These are phyloP conservation scores for Epinephelus coioides DNA, from an alignment of 2,797 vertebrate genomes.

Conservation along the genomic window DNA sequence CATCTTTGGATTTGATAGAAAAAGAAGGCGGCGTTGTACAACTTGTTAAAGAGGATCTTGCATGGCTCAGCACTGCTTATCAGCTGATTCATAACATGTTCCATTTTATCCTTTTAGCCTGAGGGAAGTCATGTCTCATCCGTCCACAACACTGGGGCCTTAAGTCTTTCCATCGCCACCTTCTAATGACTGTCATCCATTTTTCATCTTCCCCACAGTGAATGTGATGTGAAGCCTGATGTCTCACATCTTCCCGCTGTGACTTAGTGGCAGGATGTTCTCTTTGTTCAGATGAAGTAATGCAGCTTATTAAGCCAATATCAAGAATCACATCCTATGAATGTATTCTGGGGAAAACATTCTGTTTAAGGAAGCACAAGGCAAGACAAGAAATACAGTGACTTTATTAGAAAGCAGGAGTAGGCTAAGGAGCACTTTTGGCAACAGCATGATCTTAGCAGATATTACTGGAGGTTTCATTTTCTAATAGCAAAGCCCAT, in stretches of 20 bases:
- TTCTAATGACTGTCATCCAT: not conserved
- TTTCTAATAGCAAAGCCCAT: not conserved
- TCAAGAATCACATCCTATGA: not conserved
- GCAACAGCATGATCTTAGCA: not conserved
- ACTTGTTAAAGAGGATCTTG: not conserved
- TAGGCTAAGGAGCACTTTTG: not conserved
- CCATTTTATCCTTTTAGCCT: not conserved
- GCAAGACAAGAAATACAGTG: not conserved
- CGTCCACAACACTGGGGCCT: not conserved
- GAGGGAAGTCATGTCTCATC: conserved; percentile 7
- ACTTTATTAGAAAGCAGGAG: not conserved
- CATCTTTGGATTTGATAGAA: conserved; percentile 3
- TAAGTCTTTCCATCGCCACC: conserved; percentile 21
- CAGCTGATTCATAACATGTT: conserved; percentile 25
- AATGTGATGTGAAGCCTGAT: conserved; percentile 13
- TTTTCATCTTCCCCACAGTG: conserved; percentile 13
- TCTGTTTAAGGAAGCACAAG: not conserved
- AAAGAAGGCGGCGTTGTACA: not conserved
- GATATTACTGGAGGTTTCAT: not conserved
- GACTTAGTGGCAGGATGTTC: conserved; percentile 7
- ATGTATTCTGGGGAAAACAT: not conserved
- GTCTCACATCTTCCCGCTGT: not conserved
- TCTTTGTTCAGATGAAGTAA: conserved; percentile 18
- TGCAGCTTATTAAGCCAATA: not conserved
- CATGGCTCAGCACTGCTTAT: conserved; percentile 1